Base-by-base conservation (phyloP, 2,113 vertebrate species). In the Megalops atlanticus region DNA sequence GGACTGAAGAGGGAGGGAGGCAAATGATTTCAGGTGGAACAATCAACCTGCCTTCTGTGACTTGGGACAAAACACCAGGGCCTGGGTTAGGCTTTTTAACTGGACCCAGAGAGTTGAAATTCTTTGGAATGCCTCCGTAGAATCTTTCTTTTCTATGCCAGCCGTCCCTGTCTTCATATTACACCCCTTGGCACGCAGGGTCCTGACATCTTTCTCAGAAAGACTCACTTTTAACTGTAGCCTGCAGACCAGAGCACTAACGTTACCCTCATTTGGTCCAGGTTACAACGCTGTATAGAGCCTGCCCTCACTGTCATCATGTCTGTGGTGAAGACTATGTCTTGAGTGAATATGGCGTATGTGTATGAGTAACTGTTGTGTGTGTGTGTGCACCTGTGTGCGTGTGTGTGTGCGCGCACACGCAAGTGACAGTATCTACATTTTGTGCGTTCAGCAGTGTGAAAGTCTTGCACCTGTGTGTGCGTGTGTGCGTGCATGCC, bases 321-420 rank as follows among this genome's bases (percentile, higher is more conserved):
- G n/a, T 24, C 24, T 64, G 24, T 64, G 18, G 24, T 54, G 18
- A 21, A 54, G 49, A 24, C 16, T 54, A 21, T n/a, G n/a, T n/a
- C 47, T 49, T 12, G 47, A 12, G n/a, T n/a, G n/a, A n/a, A n/a
- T n/a, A n/a, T n/a, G n/a, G 47, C n/a, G n/a, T n/a, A n/a, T n/a
- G n/a, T n/a, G 47, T 54, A 21, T 54, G 49, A 21, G 18, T 54
- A 21, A 21, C 3, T 54, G 47, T 12, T 24, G 1, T 6, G 49
- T 54, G 18, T 68, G 52, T 40, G 35, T 70, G n/a, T 70, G 64
- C 33, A 24, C 24, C 27, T 24, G n/a, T 47, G 39, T 71, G 64
- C 43, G 52, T 49, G n/a, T 45, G 41, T 74, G 16, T 69, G 54
- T 78, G 47, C 68, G 47, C 64, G 18, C 58, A n/a, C 58, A 36